Evolutionary conservation across 2,113 vertebrate genomes (phyloP).

Genomic region (Nesoenas mayeri): DNA sequence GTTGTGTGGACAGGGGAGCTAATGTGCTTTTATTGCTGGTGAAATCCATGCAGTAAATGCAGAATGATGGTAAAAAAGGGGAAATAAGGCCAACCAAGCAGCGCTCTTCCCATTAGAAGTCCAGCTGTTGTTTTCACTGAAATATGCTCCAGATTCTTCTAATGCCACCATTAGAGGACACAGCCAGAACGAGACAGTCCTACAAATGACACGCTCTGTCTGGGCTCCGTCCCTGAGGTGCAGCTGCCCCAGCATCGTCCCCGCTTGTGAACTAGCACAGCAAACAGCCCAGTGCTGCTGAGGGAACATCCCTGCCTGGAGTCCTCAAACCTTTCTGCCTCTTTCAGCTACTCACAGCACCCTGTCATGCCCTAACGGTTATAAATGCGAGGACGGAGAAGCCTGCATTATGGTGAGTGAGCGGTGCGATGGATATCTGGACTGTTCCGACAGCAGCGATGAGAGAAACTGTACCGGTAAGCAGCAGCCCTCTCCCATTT

Average conservation of each 20-base stretch:
- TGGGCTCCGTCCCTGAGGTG: neutral
- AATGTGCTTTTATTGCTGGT: neutral
- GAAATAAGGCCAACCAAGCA: neutral
- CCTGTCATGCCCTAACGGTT: conserved; percentile 80
- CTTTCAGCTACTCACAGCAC: conserved; percentile 86
- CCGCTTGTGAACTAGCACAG: neutral
- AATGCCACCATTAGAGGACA: neutral
- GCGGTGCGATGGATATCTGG: conserved; percentile 90
- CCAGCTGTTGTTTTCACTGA: neutral
- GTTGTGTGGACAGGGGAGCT: neutral
- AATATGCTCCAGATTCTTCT: neutral
- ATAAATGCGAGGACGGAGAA: conserved; percentile 86
- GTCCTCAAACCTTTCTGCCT: neutral
- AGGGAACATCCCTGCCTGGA: neutral
- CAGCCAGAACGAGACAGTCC: neutral
- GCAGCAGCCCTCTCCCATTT: neutral
- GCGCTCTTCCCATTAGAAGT: neutral
- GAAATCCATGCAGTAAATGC: neutral
- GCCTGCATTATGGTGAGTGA: conserved; percentile 83
- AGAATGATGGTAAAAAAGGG: neutral
- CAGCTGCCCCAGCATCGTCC: neutral
- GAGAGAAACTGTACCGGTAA: conserved; percentile 89
- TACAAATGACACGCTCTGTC: neutral
- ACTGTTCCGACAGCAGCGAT: conserved; percentile 93
- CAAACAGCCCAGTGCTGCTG: neutral